phyloP scores from a whole-genome alignment of 2,888 invertebrate genomes.

The Agelastica alni region DNA sequence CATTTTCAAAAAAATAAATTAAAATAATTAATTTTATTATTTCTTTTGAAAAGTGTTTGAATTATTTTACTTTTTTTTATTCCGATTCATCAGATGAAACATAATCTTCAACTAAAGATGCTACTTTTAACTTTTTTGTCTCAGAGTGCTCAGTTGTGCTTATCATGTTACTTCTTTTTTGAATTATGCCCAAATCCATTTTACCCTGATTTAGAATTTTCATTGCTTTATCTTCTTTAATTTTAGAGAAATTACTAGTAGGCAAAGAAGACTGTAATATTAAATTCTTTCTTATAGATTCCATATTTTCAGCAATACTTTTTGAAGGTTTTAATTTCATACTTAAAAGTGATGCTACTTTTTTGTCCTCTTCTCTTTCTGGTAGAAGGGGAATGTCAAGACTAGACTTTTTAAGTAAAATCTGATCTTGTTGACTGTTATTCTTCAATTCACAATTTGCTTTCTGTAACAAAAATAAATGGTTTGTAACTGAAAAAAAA shows the following conservation, averaged over 20 bases:
- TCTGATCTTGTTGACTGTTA: constrained; percentile 71
- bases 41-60: too few species aligned
- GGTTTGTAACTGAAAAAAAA: too few species aligned
- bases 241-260: constrained; percentile 46
- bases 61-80: constrained; percentile 15
- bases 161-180: constrained; percentile 28
- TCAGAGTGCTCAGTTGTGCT: neutral
- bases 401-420: constrained; percentile 74
- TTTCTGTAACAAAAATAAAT: constrained; percentile 56
- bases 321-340: constrained; percentile 67
- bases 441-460: constrained; percentile 77
- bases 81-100: constrained; percentile 48
- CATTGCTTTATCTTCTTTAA: constrained; percentile 51
- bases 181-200: constrained; percentile 40
- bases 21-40: too few species aligned
- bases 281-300: constrained; percentile 47
- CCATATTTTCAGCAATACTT: constrained; percentile 63
- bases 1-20: too few species aligned
- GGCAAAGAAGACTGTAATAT: constrained; percentile 52
- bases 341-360: constrained; percentile 76
- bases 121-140: constrained; percentile 15
- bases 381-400: constrained; percentile 77
- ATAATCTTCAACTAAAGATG: constrained; percentile 50
- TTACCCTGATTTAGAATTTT: constrained; percentile 43
- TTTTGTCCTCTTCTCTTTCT: constrained; percentile 79